These are phyloP conservation scores for Lichenostomus cassidix DNA, from an alignment of 2,113 vertebrate species.

Conservation along the genomic window DNA sequence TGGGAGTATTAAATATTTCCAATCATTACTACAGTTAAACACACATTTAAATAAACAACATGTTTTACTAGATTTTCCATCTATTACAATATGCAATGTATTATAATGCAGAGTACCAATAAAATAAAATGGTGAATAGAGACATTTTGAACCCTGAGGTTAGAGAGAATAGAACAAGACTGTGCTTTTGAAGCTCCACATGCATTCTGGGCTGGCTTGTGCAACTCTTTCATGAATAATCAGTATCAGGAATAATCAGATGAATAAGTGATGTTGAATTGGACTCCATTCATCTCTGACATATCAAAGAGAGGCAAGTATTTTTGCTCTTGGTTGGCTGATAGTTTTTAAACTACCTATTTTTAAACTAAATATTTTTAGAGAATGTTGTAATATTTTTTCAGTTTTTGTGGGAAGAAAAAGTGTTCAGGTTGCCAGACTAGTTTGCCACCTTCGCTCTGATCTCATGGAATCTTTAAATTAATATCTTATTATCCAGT, in stretches of 20 bases:
- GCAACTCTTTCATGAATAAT: constrained; percentile 32
- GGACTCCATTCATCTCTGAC: not conserved
- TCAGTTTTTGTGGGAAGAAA: not conserved
- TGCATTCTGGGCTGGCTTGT: constrained; percentile 19
- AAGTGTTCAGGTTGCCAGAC: not conserved
- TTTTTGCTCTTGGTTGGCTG: not conserved
- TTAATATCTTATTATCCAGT: not conserved
- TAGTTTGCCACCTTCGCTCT: not conserved
- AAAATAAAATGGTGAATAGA: constrained; percentile 1
- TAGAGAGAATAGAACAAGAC: constrained; percentile 24
- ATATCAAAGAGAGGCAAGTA: not conserved
- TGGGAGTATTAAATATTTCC: constrained; percentile 26
- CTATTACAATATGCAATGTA: constrained; percentile 8
- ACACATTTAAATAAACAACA: constrained; percentile 35
- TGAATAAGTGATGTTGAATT: not conserved
- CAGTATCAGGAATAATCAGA: not conserved
- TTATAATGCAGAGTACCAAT: constrained; percentile 26
- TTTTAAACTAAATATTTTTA: not conserved
- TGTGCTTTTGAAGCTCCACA: constrained; percentile 26
- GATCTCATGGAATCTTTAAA: not conserved
- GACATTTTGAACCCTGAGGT: constrained; percentile 59
- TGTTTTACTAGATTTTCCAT: constrained; percentile 47
- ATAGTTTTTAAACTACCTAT: not conserved
- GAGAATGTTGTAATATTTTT: not conserved
- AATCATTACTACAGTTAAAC: constrained; percentile 25